A percentile compares a stretch with the other conserved stretches of the same genome.
phyloP scores from a whole-genome alignment of 2,888 invertebrate species.

The Lasioglossum zephyrum region DNA sequence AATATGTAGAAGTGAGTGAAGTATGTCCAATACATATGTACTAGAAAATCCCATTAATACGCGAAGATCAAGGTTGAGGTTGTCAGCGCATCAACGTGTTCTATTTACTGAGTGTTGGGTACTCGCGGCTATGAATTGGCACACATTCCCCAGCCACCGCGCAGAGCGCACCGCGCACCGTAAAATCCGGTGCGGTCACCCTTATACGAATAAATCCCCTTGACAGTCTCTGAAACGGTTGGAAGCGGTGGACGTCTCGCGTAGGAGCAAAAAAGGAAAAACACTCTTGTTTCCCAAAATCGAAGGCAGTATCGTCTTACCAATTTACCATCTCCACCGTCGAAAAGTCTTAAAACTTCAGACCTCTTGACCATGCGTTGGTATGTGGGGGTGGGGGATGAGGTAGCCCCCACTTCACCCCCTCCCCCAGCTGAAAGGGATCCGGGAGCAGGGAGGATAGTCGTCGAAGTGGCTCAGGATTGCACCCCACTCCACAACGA shows the following conservation, averaged over 20 bases:
- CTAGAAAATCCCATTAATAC: not conserved
- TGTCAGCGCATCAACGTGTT: not conserved
- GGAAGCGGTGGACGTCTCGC: not conserved
- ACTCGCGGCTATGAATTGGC: slow-evolving; percentile 10
- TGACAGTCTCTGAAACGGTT: not conserved
- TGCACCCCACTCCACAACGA: slow-evolving; percentile 77
- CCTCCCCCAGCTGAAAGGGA: slow-evolving; percentile 73
- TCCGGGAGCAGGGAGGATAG: slow-evolving; percentile 75
- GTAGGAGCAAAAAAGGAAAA: not conserved
- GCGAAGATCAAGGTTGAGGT: slow-evolving; percentile 48
- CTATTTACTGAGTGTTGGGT: slow-evolving; percentile 17
- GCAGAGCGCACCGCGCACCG: no score
- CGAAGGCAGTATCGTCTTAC: slow-evolving; percentile 32
- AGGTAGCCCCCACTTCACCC: slow-evolving; percentile 75
- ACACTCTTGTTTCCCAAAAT: slow-evolving; percentile 30
- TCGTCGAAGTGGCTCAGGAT: slow-evolving; percentile 78
- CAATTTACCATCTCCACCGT: slow-evolving; percentile 40
- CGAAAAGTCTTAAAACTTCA: slow-evolving; percentile 50
- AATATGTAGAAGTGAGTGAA: no score
- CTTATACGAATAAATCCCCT: not conserved
- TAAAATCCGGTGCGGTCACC: not conserved
- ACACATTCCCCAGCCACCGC: not conserved
- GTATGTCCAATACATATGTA: no score
- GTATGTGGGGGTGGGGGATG: slow-evolving; percentile 64
- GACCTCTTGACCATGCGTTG: slow-evolving; percentile 53